Conservation (phyloP, 1,140 invertebrate species). For the Ostrea edulis region DNA sequence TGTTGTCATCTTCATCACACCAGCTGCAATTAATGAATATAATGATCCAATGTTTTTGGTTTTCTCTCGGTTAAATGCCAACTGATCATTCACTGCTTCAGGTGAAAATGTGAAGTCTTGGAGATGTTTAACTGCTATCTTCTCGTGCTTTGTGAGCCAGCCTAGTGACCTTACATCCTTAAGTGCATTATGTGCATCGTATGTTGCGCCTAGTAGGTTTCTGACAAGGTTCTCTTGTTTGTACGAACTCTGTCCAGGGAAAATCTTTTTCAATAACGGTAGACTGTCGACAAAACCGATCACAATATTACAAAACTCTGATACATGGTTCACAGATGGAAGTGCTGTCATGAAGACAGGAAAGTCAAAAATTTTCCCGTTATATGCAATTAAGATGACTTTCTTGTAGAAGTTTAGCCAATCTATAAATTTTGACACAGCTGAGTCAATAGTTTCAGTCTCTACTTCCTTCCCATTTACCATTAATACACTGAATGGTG, state of each 20-base stretch:
- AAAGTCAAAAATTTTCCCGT: conserved; percentile 45
- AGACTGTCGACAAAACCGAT: conserved; percentile 18
- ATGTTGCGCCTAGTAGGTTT: not conserved
- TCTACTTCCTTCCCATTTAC: conserved; percentile 45
- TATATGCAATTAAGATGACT: conserved; percentile 46
- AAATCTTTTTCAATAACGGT: conserved; percentile 1
- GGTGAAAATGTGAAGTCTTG: conserved; percentile 7
- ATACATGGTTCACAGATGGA: not conserved
- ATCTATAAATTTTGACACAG: conserved; percentile 26
- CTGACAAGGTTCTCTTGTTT: conserved; percentile 25
- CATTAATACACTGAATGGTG: not conserved
- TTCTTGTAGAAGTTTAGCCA: conserved; percentile 37
- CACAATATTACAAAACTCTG: not conserved
- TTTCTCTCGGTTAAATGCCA: not conserved
- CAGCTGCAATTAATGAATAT: conserved; percentile 4
- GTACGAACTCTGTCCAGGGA: conserved; percentile 22
- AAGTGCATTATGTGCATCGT: conserved; percentile 34
- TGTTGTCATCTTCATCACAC: not conserved
- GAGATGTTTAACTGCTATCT: not conserved
- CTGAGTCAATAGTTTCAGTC: not conserved
- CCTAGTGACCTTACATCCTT: conserved; percentile 21
- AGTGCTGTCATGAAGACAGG: conserved; percentile 11
- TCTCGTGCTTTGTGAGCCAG: not conserved
- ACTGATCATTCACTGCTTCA: not conserved
- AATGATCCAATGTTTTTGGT: conserved; percentile 32